Base-by-base conservation (phyloP, 37 sponge, comb jelly and placozoan genomes). In the Aplysina aerophoba region DNA sequence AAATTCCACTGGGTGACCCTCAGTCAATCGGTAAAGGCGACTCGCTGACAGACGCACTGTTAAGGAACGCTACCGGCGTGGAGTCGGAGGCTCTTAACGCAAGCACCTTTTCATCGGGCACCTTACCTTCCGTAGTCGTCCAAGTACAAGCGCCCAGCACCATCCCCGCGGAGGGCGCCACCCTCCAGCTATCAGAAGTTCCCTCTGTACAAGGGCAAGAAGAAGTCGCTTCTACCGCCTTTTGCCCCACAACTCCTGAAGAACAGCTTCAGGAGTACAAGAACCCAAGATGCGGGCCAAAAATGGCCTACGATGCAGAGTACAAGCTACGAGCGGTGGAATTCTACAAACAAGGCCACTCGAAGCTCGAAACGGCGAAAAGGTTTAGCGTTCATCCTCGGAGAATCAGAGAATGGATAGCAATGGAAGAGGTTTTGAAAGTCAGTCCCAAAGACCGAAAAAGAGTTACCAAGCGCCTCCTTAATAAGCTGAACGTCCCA, bases 51-150 rank as follows among this genome's bases (percentile, higher is more conserved):
- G 54, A 75, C 16, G 78, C 25, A 24, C 78, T 75, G 20, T 75
- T 75, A 44, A 50, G 78, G 78, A 75, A 75, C 78, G 78, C 78
- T 36, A 53, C 78, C 78, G 78, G 78, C 78, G 78, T 31, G 1
- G 54, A 75, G 4, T 41, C 21, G 25, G 53, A 36, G 44, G 37
- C 33, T n/a, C 38, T 75, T 27, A 62, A 62, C 28, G 71, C 28
- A 35, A 35, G 35, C 33, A n/a, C 31, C 27, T 35, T 17, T 16
- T 30, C 71, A 17, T 16, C 71, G 6, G 71, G 11, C 27, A 69
- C 35, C 71, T 6, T 69, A 69, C 15, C 71, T 1, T 69, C 71
- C 31, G 71, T 69, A 3, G 71, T 69, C 11, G 15, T 69, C 6
- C 71, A 69, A 35, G 71, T 69, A 15, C 71, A 69, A 35, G 71